Percentiles rank a stretch among this genome's conserved stretches.
These are phyloP conservation scores for Platyscapa corneri DNA, from an alignment of 1,140 invertebrate genomes.

Conservation along the genomic window DNA sequence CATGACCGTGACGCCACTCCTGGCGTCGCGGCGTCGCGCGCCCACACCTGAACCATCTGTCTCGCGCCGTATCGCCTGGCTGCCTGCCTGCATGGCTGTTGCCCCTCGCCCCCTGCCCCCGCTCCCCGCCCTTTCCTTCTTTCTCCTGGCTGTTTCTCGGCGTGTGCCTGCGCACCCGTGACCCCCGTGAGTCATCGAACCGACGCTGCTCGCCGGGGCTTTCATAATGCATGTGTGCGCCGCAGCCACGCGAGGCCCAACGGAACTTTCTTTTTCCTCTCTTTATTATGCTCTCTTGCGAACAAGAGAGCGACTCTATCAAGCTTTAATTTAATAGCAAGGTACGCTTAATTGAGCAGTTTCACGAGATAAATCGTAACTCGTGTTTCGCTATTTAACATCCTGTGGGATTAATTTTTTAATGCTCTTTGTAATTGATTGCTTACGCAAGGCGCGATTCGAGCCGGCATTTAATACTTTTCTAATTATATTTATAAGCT, in stretches of 20 bases:
- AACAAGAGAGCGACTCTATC: neutral
- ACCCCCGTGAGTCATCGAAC: neutral
- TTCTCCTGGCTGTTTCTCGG: no score
- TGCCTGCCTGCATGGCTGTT: no score
- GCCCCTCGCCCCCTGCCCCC: neutral
- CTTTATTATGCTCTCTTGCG: neutral
- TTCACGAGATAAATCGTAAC: constrained; percentile 17
- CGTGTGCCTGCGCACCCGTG: neutral
- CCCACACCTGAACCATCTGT: constrained; percentile 44
- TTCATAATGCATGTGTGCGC: neutral
- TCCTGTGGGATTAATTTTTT: neutral
- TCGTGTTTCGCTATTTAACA: neutral
- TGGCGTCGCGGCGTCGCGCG: neutral
- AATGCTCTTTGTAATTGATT: neutral
- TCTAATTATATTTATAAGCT: neutral
- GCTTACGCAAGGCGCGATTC: neutral
- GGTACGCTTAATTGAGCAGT: constrained; percentile 32
- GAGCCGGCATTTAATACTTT: neutral
- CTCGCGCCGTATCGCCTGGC: neutral
- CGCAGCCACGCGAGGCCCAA: neutral
- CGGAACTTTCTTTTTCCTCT: neutral
- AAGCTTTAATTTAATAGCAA: neutral
- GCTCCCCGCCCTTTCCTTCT: neutral
- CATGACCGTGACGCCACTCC: constrained; percentile 34
- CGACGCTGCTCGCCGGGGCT: neutral